Conservation (phyloP, 2,888 invertebrate species). For the Scaptomyza parva region DNA sequence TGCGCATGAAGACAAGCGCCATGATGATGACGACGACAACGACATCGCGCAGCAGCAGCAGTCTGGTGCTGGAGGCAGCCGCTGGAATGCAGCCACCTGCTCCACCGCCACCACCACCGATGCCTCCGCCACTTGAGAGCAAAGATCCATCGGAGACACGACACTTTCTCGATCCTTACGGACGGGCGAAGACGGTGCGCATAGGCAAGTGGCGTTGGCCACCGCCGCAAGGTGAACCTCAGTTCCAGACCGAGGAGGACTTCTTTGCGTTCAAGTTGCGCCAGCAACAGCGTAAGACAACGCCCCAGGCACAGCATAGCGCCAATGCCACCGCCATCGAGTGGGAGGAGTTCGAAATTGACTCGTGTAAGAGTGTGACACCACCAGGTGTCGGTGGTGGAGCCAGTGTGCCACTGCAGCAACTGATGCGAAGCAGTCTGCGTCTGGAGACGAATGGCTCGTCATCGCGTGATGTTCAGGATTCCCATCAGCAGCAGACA, state of each 20-base stretch:
- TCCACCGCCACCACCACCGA: slow-evolving; percentile 94
- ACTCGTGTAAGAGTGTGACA: slow-evolving; percentile 83
- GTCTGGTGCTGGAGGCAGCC: slow-evolving; percentile 81
- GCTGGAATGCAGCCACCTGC: slow-evolving; percentile 80
- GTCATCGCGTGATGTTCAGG: slow-evolving; percentile 26
- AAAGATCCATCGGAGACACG: slow-evolving; percentile 92
- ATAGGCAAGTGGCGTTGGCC: slow-evolving; percentile 99
- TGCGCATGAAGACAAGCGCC: slow-evolving; percentile 74
- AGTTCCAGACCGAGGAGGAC: slow-evolving; percentile 91
- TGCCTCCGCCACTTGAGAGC: slow-evolving; percentile 93
- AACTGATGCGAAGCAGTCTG: slow-evolving; percentile 63
- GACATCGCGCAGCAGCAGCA: slow-evolving; percentile 56
- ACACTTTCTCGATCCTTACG: slow-evolving; percentile 95
- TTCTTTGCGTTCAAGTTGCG: slow-evolving; percentile 95
- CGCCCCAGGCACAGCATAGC: slow-evolving; percentile 88
- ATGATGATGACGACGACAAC: slow-evolving; percentile 35
- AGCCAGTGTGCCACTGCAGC: slow-evolving; percentile 65
- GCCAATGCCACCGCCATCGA: slow-evolving; percentile 87
- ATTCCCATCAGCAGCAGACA: slow-evolving; percentile 11
- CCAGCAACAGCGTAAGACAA: slow-evolving; percentile 92
- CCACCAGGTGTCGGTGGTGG: slow-evolving; percentile 53
- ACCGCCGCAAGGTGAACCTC: slow-evolving; percentile 91
- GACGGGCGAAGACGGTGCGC: slow-evolving; percentile 96
- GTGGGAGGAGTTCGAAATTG: slow-evolving; percentile 95
- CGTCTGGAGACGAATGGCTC: slow-evolving; percentile 73